Base-by-base conservation (phyloP, 2,888 invertebrate genomes). In the Lasius platythorax region DNA sequence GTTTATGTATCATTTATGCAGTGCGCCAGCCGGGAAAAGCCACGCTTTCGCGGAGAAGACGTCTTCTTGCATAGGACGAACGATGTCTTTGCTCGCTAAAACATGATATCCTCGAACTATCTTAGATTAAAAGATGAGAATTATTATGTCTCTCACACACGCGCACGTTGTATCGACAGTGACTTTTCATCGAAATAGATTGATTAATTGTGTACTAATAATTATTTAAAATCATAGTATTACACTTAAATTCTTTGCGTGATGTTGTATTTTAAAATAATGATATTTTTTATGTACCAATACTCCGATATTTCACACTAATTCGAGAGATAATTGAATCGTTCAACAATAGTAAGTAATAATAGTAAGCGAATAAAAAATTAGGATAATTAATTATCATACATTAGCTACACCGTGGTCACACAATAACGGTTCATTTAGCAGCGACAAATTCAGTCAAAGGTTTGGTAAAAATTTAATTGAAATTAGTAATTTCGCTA, bases 1-100 rank as follows among this genome's bases (percentile, higher is more conserved):
- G 91, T 91, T 91, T 91, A 87, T 89, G 89, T 91, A 91, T 91
- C 91, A 91, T 90, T 91, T 91, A 89, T 90, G 88, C 88, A 87
- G 85, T 70, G 85, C 70, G 72, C 72, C 83, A 79, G 50, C 79
- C 78, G 84, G 64, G 86, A 85, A 83, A 89, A 86, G 85, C 82
- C 72, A 79, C 79, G 85, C 83, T 89, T 85, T 85, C 78, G 70
- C 11, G 23, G 46, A 23, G 23, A 33, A 46, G 50, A 78, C 67
- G 30, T 46, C 63, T 18, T 23, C 70, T 46, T 33, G 23, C 64
- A 8, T 53, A 40, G 66, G 53, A 72, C 23, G 43, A 72, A 56
- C 73, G 46, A 43, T 43, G 23, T 66, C 82, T 67, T 66, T 83
- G 86, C 68, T 78, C 56, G 46, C 18, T 56, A 9, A n/a, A 78